These are phyloP conservation scores for Caenorhabditis wallacei DNA, from an alignment of 2,888 invertebrate genomes.

Conservation along the genomic window DNA sequence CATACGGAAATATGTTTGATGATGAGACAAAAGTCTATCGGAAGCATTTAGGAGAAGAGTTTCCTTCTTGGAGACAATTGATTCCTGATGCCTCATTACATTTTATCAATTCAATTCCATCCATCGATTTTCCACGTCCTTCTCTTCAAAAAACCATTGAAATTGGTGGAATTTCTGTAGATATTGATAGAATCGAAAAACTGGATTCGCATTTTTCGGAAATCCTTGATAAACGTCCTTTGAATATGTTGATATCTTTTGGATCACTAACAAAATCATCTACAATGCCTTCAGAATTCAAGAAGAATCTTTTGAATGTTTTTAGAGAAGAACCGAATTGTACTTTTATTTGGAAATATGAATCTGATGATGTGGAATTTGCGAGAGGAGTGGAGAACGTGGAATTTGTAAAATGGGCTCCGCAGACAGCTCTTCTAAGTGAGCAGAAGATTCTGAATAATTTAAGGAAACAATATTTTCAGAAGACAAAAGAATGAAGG, in stretches of 20 bases:
- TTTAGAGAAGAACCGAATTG: constrained; percentile 34
- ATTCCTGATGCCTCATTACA: constrained; percentile 33
- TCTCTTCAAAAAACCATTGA: constrained; percentile 47
- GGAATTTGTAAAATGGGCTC: constrained; percentile 52
- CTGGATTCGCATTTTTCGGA: constrained; percentile 14
- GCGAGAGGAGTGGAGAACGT: constrained; percentile 46
- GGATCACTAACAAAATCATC: constrained; percentile 26
- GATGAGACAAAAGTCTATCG: constrained; percentile 32
- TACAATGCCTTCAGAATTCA: constrained; percentile 40
- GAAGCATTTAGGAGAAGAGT: constrained; percentile 1
- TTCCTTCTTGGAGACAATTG: constrained; percentile 37
- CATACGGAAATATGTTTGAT: constrained; percentile 28
- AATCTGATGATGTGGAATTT: constrained; percentile 40
- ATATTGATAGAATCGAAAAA: constrained; percentile 29
- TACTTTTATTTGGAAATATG: constrained; percentile 64
- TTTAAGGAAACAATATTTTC: too few species aligned
- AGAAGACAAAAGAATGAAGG: constrained; percentile 47
- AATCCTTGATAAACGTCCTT: constrained; percentile 16
- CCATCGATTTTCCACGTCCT: constrained; percentile 65
- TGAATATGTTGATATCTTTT: constrained; percentile 52
- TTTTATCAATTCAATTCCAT: constrained; percentile 55
- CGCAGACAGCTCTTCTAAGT: constrained; percentile 46
- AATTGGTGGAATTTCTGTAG: constrained; percentile 56
- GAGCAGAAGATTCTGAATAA: constrained; percentile 4
- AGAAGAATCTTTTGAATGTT: constrained; percentile 23